phyloP scores from a whole-genome alignment of 2,888 invertebrate genomes.

The Drosophila villosipedis region DNA sequence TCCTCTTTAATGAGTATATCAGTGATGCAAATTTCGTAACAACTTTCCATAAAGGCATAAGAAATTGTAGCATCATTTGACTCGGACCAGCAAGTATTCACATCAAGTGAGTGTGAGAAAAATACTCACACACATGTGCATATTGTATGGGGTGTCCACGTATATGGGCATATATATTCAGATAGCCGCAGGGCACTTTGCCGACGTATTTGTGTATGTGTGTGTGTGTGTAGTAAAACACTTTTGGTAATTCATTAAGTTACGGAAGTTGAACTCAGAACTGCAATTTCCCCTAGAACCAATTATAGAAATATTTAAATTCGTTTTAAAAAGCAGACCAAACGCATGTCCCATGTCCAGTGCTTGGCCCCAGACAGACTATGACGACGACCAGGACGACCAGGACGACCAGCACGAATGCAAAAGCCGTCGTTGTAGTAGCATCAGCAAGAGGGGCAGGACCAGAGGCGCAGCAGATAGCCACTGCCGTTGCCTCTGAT shows the following conservation, averaged over 20 bases:
- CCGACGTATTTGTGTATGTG: slow-evolving; percentile 15
- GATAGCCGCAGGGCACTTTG: slow-evolving; percentile 58
- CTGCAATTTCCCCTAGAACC: slow-evolving; percentile 86
- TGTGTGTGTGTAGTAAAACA: slow-evolving; percentile 73
- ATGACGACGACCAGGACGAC: slow-evolving; percentile 32
- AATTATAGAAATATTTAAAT: slow-evolving; percentile 85
- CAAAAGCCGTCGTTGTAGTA: slow-evolving; percentile 7
- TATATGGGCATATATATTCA: slow-evolving; percentile 19
- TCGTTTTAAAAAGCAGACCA: slow-evolving; percentile 78
- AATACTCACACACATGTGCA: slow-evolving; percentile 4
- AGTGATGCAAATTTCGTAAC: neutral
- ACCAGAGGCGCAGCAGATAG: slow-evolving; percentile 28
- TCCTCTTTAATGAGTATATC: neutral
- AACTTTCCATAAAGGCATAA: neutral
- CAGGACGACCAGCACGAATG: slow-evolving; percentile 16
- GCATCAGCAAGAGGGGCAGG: slow-evolving; percentile 1
- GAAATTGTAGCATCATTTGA: slow-evolving; percentile 27
- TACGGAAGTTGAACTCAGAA: slow-evolving; percentile 86
- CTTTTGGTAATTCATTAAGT: slow-evolving; percentile 86
- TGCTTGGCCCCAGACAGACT: slow-evolving; percentile 49
- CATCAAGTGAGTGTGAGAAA: neutral
- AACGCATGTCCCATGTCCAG: slow-evolving; percentile 65
- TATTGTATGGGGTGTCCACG: neutral
- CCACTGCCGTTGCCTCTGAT: slow-evolving; percentile 56
- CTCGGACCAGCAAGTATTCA: slow-evolving; percentile 1